These are phyloP conservation scores for Nibea coibor DNA, from an alignment of 2,113 vertebrate genomes.

Conservation along the genomic window DNA sequence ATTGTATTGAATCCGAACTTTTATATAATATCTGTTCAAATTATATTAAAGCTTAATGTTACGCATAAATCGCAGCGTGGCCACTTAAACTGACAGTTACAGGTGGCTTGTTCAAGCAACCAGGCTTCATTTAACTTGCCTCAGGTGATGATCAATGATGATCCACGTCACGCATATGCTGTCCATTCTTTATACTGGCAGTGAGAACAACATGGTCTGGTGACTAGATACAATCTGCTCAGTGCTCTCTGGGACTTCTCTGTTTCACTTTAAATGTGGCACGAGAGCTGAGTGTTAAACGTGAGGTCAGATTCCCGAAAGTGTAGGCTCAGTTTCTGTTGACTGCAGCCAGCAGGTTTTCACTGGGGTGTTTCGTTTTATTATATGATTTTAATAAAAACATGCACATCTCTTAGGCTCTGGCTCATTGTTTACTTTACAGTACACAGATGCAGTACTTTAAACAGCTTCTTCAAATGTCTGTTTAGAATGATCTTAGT, in stretches of 20 bases:
- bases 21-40: no score
- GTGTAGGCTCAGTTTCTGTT: constrained; percentile 2
- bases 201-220: constrained; percentile 7
- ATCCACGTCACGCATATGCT: no score
- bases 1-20: no score
- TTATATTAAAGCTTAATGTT: no score
- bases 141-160: no score
- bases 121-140: no score
- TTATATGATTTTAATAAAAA: neutral
- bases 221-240: neutral
- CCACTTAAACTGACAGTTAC: no score
- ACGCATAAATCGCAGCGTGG: no score
- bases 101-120: no score
- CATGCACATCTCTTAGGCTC: neutral
- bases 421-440: neutral
- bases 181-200: no score
- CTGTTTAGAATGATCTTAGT: constrained; percentile 15
- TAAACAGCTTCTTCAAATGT: neutral
- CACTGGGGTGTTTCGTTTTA: neutral
- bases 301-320: neutral
- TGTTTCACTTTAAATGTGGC: constrained; percentile 19
- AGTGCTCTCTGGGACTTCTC: constrained; percentile 20
- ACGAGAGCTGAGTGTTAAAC: neutral
- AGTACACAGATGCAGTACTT: neutral
- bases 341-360: neutral